phyloP scores from a whole-genome alignment of 2,888 invertebrate genomes.

The Meandrusa payeni region DNA sequence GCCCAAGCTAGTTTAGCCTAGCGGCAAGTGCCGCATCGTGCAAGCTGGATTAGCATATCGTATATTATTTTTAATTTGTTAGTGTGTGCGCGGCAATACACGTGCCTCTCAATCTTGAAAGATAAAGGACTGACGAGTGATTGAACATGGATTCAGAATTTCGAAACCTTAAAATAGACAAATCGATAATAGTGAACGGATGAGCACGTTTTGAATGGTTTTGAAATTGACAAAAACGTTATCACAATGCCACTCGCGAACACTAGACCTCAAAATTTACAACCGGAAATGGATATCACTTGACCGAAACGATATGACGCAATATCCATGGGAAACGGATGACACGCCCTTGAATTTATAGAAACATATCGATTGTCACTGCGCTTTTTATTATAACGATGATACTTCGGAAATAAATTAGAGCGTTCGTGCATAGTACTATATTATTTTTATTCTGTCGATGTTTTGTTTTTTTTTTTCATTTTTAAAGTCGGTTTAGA shows the following conservation, averaged over 20 bases:
- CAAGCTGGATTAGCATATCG: too few species aligned
- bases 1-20: too few species aligned
- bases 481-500: too few species aligned
- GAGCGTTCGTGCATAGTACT: too few species aligned
- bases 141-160: background rate
- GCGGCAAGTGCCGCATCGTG: too few species aligned
- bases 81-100: too few species aligned
- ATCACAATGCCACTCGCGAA: conserved; percentile 3
- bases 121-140: conserved; percentile 1
- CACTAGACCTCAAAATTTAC: conserved; percentile 21
- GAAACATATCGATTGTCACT: conserved; percentile 15
- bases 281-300: conserved; percentile 33
- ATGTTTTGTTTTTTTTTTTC: too few species aligned
- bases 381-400: conserved; percentile 1
- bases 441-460: too few species aligned
- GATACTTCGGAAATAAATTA: too few species aligned
- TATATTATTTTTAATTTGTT: too few species aligned
- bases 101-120: too few species aligned
- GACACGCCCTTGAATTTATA: conserved; percentile 40
- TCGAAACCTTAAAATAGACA: conserved; percentile 4
- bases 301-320: conserved; percentile 33
- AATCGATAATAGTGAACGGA: background rate
- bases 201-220: background rate
- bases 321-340: conserved; percentile 40
- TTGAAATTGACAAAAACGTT: conserved; percentile 2